These are phyloP conservation scores for Leucophora obtusa DNA, from an alignment of 2,888 invertebrate genomes.

Conservation along the genomic window DNA sequence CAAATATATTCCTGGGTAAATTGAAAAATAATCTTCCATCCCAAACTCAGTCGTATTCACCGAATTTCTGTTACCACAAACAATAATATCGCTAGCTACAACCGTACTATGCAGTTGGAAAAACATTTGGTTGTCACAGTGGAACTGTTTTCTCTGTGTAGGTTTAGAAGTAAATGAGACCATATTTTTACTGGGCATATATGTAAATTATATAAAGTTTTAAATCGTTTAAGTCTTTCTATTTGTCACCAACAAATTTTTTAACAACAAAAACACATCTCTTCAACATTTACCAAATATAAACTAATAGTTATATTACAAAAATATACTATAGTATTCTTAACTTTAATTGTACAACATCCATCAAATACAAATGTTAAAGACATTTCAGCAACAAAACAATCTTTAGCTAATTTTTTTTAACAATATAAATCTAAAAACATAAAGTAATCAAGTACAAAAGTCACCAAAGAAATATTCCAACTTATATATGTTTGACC, in stretches of 20 bases:
- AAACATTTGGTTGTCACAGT: too few relatives aligned
- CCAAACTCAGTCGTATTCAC: too few relatives aligned
- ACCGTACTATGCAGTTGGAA: too few relatives aligned
- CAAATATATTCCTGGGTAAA: too few relatives aligned
- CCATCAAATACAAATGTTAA: slow-evolving; percentile 58
- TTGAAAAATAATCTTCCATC: too few relatives aligned
- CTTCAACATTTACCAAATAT: background rate
- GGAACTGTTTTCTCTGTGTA: too few relatives aligned
- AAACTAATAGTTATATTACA: slow-evolving; percentile 4
- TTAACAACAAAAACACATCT: background rate
- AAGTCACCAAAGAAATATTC: slow-evolving; percentile 30
- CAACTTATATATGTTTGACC: background rate
- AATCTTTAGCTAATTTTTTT: slow-evolving; percentile 39
- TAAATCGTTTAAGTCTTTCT: background rate
- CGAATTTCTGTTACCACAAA: too few relatives aligned
- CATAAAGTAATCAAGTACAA: slow-evolving; percentile 57
- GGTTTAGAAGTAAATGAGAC: too few relatives aligned
- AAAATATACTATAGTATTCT: background rate
- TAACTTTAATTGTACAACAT: slow-evolving; percentile 53
- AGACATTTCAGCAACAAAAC: slow-evolving; percentile 58
- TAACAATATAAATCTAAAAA: slow-evolving; percentile 49
- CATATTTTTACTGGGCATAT: too few relatives aligned
- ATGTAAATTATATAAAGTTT: background rate
- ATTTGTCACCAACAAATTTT: slow-evolving; percentile 20
- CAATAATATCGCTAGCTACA: too few relatives aligned